These are phyloP conservation scores for Ennomos erosarius DNA, from an alignment of 2,888 invertebrate genomes.

Conservation along the genomic window DNA sequence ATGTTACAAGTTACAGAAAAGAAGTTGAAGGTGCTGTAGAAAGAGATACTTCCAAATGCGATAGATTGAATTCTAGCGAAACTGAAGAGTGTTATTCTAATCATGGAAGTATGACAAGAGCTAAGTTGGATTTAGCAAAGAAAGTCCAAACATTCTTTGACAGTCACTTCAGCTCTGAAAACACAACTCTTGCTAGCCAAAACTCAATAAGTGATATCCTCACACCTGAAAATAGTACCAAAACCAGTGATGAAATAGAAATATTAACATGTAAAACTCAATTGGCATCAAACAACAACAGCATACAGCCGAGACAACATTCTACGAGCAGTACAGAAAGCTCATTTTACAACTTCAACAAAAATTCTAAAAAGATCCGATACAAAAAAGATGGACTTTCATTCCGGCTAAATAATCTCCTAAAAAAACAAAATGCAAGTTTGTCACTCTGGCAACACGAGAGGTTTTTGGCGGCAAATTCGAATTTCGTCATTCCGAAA, in stretches of 20 bases:
- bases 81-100: neutral
- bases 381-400: slow-evolving; percentile 81
- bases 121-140: slow-evolving; percentile 49
- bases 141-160: slow-evolving; percentile 68
- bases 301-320: slow-evolving; percentile 34
- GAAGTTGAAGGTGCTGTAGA: neutral
- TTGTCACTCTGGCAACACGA: slow-evolving; percentile 84
- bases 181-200: slow-evolving; percentile 61
- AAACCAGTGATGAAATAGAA: slow-evolving; percentile 62
- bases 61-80: slow-evolving; percentile 4
- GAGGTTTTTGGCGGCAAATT: slow-evolving; percentile 73
- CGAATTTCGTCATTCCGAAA: slow-evolving; percentile 72
- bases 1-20: neutral
- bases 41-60: slow-evolving; percentile 12
- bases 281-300: slow-evolving; percentile 33
- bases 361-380: slow-evolving; percentile 58
- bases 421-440: slow-evolving; percentile 76
- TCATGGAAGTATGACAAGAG: slow-evolving; percentile 19
- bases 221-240: slow-evolving; percentile 58
- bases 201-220: slow-evolving; percentile 64
- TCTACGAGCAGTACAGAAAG: slow-evolving; percentile 26
- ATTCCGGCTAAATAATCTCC: slow-evolving; percentile 65
- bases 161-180: slow-evolving; percentile 65
- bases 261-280: slow-evolving; percentile 57
- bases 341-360: slow-evolving; percentile 30